Conservation (phyloP, 2,888 invertebrate species). For the Sclerodermus sp. region DNA sequence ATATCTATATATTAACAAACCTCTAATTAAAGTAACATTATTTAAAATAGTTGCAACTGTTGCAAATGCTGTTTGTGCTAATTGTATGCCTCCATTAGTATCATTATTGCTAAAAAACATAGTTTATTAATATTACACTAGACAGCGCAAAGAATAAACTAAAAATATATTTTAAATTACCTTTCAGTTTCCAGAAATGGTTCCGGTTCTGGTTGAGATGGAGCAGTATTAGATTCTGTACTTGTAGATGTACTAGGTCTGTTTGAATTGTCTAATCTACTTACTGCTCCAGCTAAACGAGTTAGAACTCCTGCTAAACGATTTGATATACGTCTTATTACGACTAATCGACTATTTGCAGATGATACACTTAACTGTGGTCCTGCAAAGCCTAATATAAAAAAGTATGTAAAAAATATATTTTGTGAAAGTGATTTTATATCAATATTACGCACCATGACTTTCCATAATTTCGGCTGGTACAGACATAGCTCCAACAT, state of each 20-base stretch:
- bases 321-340: conserved; percentile 60
- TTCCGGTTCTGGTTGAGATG: conserved; percentile 43
- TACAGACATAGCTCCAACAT: conserved; percentile 64
- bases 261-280: conserved; percentile 57
- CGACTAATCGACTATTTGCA: conserved; percentile 60
- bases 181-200: conserved; percentile 30
- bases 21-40: conserved; percentile 33
- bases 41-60: conserved; percentile 51
- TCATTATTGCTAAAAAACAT: conserved; percentile 22
- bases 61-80: conserved; percentile 45
- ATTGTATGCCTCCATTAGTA: conserved; percentile 25
- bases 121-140: not conserved
- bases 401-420: not conserved
- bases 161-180: conserved; percentile 22
- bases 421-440: conserved; percentile 3
- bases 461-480: conserved; percentile 58
- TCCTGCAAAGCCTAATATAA: conserved; percentile 53
- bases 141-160: not conserved
- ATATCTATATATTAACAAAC: conserved; percentile 15
- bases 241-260: conserved; percentile 21
- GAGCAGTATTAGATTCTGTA: conserved; percentile 39
- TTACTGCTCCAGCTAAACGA: conserved; percentile 56
- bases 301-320: conserved; percentile 55
- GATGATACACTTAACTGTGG: conserved; percentile 60
- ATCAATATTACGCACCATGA: conserved; percentile 27